Base-by-base conservation (phyloP, 2,113 vertebrate species). In the Burhinus bistriatus region DNA sequence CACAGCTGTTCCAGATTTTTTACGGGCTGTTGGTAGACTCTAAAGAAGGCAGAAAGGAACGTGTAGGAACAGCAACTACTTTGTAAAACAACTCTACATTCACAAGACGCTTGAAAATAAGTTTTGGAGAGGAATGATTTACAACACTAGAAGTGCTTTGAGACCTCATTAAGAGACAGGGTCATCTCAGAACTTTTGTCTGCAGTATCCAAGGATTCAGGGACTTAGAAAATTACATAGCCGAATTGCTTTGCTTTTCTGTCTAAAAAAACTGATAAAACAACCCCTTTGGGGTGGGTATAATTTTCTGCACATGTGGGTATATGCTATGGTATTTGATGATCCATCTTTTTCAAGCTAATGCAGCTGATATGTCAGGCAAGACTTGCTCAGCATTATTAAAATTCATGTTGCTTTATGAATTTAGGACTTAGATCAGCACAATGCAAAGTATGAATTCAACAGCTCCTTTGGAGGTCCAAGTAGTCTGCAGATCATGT, bases 301-400 rank as follows among this genome's bases (percentile, higher is more conserved):
- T 55, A 9, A 65, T 69, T 78, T 89, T 85, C 36, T 84, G 65
- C 87, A 76, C 6, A 0, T 82, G 65, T 81, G 15, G 69, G 61
- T 59, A 83, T 72, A 27, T 29, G 10, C 34, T n/a, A 0, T 25
- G 25, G 36, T 72, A 27, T 65, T 84, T 36, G 70, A 76, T 79
- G 70, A 95, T 87, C 61, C 44, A 71, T 91, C 84, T 87, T 72
- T 89, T 94, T 91, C 79, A 89, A 75, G 78, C 54, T 69, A 87
- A 54, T 88, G 78, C 44, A 87, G 82, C 65, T 62, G 87, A 45
- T 89, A 30, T 11, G 32, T 80, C 87, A 83, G 66, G 72, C 57
- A 83, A 57, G 34, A 69, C 78, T 91, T 85, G 66, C 66, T 95
- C 95, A 91, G 78, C 87, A 8, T 29, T 85, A 69, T 88, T 90